These are phyloP conservation scores for Hyles vespertilio DNA, from an alignment of 1,140 invertebrate genomes.

Conservation along the genomic window DNA sequence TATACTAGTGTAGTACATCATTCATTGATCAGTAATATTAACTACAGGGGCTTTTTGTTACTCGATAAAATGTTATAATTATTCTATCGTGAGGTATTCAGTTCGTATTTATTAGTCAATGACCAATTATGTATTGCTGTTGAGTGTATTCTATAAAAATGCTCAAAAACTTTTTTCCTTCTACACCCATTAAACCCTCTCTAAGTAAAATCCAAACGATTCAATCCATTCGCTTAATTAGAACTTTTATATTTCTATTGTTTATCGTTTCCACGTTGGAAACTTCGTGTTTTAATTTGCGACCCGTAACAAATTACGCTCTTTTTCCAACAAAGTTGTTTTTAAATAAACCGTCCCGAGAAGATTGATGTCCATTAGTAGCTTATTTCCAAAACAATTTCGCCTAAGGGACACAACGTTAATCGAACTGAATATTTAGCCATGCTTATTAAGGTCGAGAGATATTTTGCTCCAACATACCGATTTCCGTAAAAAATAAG, in stretches of 20 bases:
- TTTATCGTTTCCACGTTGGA: conserved; percentile 31
- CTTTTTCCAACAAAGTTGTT: conserved; percentile 37
- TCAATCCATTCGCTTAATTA: conserved; percentile 4
- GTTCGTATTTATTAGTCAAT: too few species aligned
- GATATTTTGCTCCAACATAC: too few species aligned
- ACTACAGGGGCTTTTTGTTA: too few species aligned
- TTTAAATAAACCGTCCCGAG: conserved; percentile 42
- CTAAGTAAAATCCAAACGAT: background rate
- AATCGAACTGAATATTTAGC: conserved; percentile 26
- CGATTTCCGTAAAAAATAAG: too few species aligned
- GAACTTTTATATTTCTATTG: conserved; percentile 12
- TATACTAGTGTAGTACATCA: too few species aligned
- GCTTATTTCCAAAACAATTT: conserved; percentile 53
- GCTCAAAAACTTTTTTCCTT: too few species aligned
- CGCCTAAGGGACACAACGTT: conserved; percentile 29
- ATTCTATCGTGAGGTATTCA: too few species aligned
- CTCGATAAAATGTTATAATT: too few species aligned
- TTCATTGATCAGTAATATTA: too few species aligned
- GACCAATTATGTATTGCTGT: too few species aligned
- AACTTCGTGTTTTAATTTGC: conserved; percentile 45
- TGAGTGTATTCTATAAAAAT: too few species aligned
- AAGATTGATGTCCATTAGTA: conserved; percentile 56
- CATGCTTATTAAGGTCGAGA: too few species aligned
- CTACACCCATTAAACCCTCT: background rate
- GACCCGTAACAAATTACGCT: conserved; percentile 49